Percentiles rank a stretch among this genome's conserved stretches.
phyloP scores from a whole-genome alignment of 2,888 invertebrate species.

The Sesamia inferens region DNA sequence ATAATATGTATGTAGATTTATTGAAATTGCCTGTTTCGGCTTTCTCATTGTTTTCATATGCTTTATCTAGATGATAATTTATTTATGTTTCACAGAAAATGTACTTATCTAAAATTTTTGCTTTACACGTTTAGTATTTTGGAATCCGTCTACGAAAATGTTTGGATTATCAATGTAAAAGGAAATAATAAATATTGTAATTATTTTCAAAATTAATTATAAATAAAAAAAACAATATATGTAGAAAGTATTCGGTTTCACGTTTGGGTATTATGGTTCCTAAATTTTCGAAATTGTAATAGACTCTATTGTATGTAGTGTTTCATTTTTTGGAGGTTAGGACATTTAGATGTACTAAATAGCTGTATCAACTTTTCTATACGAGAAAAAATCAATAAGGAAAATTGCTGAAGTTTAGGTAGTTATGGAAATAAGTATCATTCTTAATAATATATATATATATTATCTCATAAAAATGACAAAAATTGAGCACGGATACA shows the following conservation, averaged over 20 bases:
- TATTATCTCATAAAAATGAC: conserved; percentile 78
- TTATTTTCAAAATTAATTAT: conserved; percentile 89
- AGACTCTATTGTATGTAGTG: conserved; percentile 89
- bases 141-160: conserved; percentile 88
- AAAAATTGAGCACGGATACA: conserved; percentile 88
- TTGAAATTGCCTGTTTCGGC: conserved; percentile 85
- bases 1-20: conserved; percentile 83
- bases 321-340: conserved; percentile 88
- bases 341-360: conserved; percentile 89
- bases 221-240: conserved; percentile 82
- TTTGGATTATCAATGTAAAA: conserved; percentile 85
- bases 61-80: conserved; percentile 85
- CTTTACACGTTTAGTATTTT: conserved; percentile 85
- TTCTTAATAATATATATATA: conserved; percentile 75
- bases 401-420: conserved; percentile 86
- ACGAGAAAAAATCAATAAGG: conserved; percentile 85
- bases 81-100: conserved; percentile 83
- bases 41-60: conserved; percentile 81
- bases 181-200: conserved; percentile 82
- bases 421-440: conserved; percentile 86
- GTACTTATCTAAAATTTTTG: conserved; percentile 80
- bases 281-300: conserved; percentile 90
- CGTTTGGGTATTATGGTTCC: conserved; percentile 90
- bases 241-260: conserved; percentile 87
- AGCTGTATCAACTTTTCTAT: conserved; percentile 90